Evolutionary conservation across 2,797 vertebrate genomes (phyloP).

Genomic region (Poeciliopsis paucimaculata): DNA sequence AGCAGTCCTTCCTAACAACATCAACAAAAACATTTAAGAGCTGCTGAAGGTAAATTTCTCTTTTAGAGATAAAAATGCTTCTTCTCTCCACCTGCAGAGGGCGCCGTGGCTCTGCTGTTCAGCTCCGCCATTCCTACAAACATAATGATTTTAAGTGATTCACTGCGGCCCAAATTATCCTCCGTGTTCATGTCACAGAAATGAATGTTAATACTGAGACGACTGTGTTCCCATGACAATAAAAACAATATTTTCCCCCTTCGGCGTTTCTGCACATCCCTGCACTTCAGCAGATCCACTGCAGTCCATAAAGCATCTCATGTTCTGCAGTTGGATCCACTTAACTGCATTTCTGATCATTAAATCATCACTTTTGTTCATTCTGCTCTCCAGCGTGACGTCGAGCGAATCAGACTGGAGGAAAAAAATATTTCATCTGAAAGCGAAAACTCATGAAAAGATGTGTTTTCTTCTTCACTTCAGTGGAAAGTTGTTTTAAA

Average conservation of each 20-base stretch:
- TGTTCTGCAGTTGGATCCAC: background rate
- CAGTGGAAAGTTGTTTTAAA: background rate
- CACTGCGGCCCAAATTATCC: constrained; percentile 33
- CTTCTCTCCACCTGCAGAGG: constrained; percentile 74
- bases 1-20: background rate
- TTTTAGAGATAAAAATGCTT: background rate
- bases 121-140: constrained; percentile 13
- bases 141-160: constrained; percentile 11
- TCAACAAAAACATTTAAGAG: background rate
- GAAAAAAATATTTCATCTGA: background rate
- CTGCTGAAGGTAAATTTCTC: background rate
- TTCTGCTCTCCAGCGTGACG: background rate
- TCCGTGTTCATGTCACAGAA: constrained; percentile 20
- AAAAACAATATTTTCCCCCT: background rate
- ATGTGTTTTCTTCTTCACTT: background rate
- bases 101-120: constrained; percentile 67
- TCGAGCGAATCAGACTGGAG: background rate
- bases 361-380: background rate
- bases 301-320: background rate
- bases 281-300: background rate
- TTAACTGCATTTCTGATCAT: background rate
- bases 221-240: background rate
- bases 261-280: background rate
- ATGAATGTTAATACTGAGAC: constrained; percentile 10
- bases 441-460: background rate